Percentiles rank a stretch among this genome's conserved stretches.
Evolutionary conservation across 2,113 vertebrate genomes (phyloP).

Genomic region (Spermophilus dauricus): DNA sequence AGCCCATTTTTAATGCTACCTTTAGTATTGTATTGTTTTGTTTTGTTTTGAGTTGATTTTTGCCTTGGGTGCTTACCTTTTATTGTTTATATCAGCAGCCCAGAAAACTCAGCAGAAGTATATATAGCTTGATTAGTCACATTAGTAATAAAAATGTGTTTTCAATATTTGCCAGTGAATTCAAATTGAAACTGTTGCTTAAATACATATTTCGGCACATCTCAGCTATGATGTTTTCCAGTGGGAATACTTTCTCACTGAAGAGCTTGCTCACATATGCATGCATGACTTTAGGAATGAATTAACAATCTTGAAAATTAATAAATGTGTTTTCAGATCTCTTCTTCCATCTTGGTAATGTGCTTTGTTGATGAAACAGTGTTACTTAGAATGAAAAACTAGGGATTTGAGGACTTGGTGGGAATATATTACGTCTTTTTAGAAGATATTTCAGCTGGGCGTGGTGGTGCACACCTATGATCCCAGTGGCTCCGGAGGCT

Average conservation of each 20-base stretch:
- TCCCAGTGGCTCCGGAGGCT: no score
- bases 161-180: constrained; percentile 48
- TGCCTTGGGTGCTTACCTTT: constrained; percentile 1
- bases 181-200: constrained; percentile 74
- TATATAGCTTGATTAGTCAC: constrained; percentile 60
- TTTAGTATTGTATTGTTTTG: neutral
- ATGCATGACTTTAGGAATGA: neutral
- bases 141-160: constrained; percentile 42
- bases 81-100: neutral
- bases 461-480: no score
- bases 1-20: constrained; percentile 47
- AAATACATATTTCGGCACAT: constrained; percentile 72
- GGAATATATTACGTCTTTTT: neutral
- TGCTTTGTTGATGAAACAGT: neutral
- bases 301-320: constrained; percentile 69
- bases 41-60: neutral
- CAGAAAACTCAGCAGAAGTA: neutral
- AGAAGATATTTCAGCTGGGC: neutral
- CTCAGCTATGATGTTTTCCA: constrained; percentile 51
- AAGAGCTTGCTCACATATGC: neutral
- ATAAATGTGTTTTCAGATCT: constrained; percentile 52
- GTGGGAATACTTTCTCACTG: constrained; percentile 46
- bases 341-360: neutral
- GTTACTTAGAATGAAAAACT: neutral
- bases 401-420: fast-evolving